phyloP scores from a whole-genome alignment of 2,888 invertebrate species.

The Morpho deidamia region DNA sequence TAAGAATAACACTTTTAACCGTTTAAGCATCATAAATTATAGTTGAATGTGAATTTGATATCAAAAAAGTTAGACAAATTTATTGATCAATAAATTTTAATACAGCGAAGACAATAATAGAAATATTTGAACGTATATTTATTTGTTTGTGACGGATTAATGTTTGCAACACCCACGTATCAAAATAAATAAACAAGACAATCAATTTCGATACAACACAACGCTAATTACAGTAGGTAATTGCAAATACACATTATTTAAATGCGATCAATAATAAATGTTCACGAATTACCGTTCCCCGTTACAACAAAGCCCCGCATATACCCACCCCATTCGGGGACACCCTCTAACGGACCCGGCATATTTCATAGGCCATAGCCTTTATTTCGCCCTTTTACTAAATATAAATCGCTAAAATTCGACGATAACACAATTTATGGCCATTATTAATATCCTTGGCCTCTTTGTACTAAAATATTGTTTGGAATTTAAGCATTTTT shows the following conservation, averaged over 20 bases:
- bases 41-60: no score
- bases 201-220: background rate
- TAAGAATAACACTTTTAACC: no score
- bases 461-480: no score
- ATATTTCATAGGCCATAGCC: constrained; percentile 1
- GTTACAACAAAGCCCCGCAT: background rate
- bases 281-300: constrained; percentile 2
- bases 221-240: constrained; percentile 2
- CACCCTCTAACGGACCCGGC: background rate
- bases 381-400: background rate
- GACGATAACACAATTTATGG: background rate
- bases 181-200: background rate
- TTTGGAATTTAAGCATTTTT: no score
- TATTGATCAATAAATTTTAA: no score
- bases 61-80: no score
- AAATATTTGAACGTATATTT: no score
- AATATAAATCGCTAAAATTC: background rate
- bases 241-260: constrained; percentile 1
- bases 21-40: no score
- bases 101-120: no score
- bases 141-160: no score
- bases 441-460: no score
- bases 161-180: background rate
- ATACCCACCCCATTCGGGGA: background rate
- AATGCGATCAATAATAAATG: constrained; percentile 6